Base-by-base conservation (phyloP, 1,140 invertebrate species). In the Thaumatotibia leucotreta region DNA sequence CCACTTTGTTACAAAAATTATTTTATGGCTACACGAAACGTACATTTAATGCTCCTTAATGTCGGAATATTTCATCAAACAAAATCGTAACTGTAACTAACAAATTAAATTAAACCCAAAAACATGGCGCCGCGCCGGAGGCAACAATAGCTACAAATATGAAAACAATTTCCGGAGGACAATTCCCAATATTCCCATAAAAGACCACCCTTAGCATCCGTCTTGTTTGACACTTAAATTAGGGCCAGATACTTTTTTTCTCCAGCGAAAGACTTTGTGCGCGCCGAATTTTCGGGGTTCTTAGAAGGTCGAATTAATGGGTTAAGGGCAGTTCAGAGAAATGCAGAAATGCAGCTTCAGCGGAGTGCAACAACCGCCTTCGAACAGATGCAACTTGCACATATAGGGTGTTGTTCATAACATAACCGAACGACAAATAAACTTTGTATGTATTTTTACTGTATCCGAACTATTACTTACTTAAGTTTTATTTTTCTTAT, bases 171-270 rank as follows among this genome's bases (percentile, higher is more conserved):
- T 52, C 50, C 50, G 50, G 50, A 4, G 20, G 4, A n/a, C 50
- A 27, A 27, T 52, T 52, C 50, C n/a, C n/a, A n/a, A n/a, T n/a
- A n/a, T n/a, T n/a, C n/a, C 50, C 22, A n/a, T 52, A 52, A 52
- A 24, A n/a, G 22, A 1, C 39, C 23, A 52, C 50, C 23, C 50
- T 52, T 52, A 27, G 8, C 39, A 45, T 45, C 39, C 11, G 23
- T 52, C 50, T 52, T 27, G 50, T 27, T 52, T 52, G 50, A 52
- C 50, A 52, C 39, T 52, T 52, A 52, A 52, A 52, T 52, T 52
- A 52, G 22, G 22, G 10, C 11, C 22, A 27, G 10, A 52, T 10
- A 4, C 50, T n/a, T n/a, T n/a, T n/a, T n/a, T n/a, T n/a, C n/a
- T n/a, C n/a, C n/a, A n/a, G n/a, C n/a, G n/a, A n/a, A n/a, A n/a